phyloP scores from a whole-genome alignment of 2,797 vertebrate species.

The Scolopax rusticola region DNA sequence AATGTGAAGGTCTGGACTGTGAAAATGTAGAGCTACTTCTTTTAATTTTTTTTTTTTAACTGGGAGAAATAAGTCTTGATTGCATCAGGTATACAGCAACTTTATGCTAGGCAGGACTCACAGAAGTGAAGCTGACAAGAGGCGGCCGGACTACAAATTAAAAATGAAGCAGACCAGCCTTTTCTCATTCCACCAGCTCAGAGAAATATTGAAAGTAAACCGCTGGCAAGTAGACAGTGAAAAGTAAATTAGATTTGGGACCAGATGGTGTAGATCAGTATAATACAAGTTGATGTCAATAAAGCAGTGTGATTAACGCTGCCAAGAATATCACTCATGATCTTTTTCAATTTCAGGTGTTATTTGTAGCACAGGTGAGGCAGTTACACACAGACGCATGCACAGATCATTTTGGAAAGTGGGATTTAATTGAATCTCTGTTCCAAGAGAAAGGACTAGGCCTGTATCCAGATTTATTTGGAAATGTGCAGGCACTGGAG shows the following conservation, averaged over 20 bases:
- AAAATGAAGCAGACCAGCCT: conserved; percentile 63
- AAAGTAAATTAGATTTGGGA: conserved; percentile 68
- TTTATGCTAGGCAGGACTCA: background rate
- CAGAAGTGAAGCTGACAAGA: conserved; percentile 57
- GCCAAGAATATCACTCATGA: conserved; percentile 55
- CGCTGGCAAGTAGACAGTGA: conserved; percentile 57
- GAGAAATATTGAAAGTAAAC: conserved; percentile 62
- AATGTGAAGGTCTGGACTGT: background rate
- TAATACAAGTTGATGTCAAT: conserved; percentile 69
- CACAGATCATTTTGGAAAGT: conserved; percentile 1
- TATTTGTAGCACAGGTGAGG: conserved; percentile 62
- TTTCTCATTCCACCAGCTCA: conserved; percentile 57
- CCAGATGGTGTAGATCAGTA: conserved; percentile 71
- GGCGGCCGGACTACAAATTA: conserved; percentile 39
- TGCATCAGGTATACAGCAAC: background rate
- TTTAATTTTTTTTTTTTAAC: background rate
- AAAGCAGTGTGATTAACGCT: conserved; percentile 54
- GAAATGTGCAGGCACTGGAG: background rate
- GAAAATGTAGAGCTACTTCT: background rate
- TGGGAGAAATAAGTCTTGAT: background rate
- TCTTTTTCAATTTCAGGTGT: conserved; percentile 63
- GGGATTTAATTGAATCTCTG: background rate
- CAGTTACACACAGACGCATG: background rate
- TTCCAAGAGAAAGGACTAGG: background rate
- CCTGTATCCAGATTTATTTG: background rate